A percentile compares a stretch with the other conserved stretches of the same genome.
Conservation (phyloP, 2,797 vertebrate species). For the Geotrypetes seraphini region DNA sequence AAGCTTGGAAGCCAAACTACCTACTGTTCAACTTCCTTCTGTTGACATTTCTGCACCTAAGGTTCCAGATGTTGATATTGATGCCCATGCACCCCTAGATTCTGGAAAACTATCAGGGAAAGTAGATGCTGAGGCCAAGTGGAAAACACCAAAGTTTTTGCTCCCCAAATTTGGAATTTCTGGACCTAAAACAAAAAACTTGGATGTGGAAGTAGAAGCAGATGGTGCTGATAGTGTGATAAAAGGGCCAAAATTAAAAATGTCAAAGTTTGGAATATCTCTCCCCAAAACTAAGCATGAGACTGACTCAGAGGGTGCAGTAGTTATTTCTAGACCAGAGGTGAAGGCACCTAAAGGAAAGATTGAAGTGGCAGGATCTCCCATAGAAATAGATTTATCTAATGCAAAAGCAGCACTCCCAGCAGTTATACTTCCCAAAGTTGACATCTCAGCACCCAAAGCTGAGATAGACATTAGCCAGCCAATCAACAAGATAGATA, state of each 20-base stretch:
- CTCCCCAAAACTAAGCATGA: constrained; percentile 33
- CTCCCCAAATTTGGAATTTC: constrained; percentile 36
- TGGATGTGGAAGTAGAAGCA: background rate
- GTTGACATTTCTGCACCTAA: constrained; percentile 38
- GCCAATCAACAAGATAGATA: constrained; percentile 46
- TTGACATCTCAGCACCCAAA: constrained; percentile 67
- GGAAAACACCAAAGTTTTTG: constrained; percentile 36
- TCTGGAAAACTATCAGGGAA: background rate
- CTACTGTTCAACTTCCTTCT: constrained; percentile 32
- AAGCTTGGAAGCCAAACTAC: constrained; percentile 8
- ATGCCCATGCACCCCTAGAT: constrained; percentile 3
- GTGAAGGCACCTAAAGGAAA: constrained; percentile 25
- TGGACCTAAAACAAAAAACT: constrained; percentile 25
- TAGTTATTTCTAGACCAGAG: background rate
- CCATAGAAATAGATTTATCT: constrained; percentile 1
- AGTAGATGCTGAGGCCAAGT: constrained; percentile 9
- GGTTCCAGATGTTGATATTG: constrained; percentile 1
- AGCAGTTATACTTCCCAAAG: constrained; percentile 54
- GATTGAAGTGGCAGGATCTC: constrained; percentile 10
- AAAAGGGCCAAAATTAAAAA: constrained; percentile 28
- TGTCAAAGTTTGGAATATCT: constrained; percentile 41
- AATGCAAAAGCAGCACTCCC: constrained; percentile 49
- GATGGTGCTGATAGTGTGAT: constrained; percentile 10
- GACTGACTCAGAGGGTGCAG: constrained; percentile 11
- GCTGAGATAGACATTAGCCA: constrained; percentile 60